Percentiles rank a stretch among this genome's conserved stretches.
These are phyloP conservation scores for Mantis religiosa DNA, from an alignment of 2,888 invertebrate species.

Conservation along the genomic window DNA sequence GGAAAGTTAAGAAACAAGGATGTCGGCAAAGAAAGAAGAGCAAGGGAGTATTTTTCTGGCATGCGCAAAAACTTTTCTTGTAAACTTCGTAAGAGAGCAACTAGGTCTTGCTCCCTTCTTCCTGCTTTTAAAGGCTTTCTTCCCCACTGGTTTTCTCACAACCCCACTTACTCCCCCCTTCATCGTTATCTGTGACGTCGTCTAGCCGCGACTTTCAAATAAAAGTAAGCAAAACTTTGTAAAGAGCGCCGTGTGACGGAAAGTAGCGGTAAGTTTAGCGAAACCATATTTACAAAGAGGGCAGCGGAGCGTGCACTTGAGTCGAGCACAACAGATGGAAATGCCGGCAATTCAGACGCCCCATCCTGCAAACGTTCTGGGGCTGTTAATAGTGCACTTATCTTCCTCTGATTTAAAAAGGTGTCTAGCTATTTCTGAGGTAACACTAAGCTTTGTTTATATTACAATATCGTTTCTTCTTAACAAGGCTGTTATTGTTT, in stretches of 20 bases:
- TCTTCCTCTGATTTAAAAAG: neutral
- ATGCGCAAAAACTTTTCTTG: constrained; percentile 34
- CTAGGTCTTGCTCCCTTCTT: constrained; percentile 9
- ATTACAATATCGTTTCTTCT: too few relatives aligned
- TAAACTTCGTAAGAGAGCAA: constrained; percentile 16
- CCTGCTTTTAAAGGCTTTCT: neutral
- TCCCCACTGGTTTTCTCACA: neutral
- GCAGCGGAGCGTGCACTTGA: neutral
- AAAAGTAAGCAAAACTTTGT: constrained; percentile 24
- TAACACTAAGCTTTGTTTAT: too few relatives aligned
- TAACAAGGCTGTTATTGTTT: too few relatives aligned
- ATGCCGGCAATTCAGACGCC: neutral
- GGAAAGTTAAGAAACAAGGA: neutral
- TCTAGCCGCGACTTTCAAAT: constrained; percentile 14
- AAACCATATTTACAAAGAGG: neutral
- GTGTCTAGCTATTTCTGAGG: too few relatives aligned
- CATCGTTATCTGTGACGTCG: neutral
- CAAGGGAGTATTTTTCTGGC: constrained; percentile 30
- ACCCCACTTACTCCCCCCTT: neutral
- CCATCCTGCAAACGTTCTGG: neutral
- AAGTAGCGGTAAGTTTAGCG: neutral
- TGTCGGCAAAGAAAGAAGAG: neutral
- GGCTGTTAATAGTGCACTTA: neutral
- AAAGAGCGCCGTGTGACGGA: neutral
- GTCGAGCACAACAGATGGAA: neutral